phyloP scores from a whole-genome alignment of 1,140 invertebrate genomes.

The honey bee (Apis mellifera) region Amel_HAv3.1 CM009935.2:10364501-10365000 shows the following conservation, averaged over 20 bases:
- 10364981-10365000: no score
- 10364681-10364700: neutral
- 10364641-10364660: neutral
- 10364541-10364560: no score
- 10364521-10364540: no score
- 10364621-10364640: neutral
- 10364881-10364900: neutral
- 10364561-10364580: no score
- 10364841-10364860: neutral
- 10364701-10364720: neutral
- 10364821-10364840: conserved; percentile 11
- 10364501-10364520: no score
- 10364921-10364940: no score
- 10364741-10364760: no score
- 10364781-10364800: neutral
- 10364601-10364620: neutral
- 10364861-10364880: neutral
- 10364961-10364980: no score
- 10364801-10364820: neutral
- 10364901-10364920: neutral
- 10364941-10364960: no score
- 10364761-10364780: neutral
- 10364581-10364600: neutral
- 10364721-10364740: neutral
- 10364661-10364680: neutral